Conservation (phyloP, 2,888 invertebrate genomes). For the Diadromus collaris region DNA sequence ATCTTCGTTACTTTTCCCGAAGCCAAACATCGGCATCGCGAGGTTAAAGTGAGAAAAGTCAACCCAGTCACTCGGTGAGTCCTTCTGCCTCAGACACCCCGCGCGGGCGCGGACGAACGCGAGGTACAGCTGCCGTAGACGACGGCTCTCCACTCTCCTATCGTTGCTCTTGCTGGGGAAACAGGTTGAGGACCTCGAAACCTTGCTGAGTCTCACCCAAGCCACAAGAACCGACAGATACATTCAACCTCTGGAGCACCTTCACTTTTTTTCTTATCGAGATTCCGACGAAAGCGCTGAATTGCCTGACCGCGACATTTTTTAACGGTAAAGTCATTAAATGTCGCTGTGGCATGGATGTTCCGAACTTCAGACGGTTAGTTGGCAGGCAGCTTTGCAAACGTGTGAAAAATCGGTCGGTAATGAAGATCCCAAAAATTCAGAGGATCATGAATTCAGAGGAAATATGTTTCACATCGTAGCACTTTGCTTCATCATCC, state of each 20-base stretch:
- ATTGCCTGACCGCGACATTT: background rate
- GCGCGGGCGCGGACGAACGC: slow-evolving; percentile 56
- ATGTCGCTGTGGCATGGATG: background rate
- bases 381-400: background rate
- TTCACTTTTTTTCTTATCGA: slow-evolving; percentile 12
- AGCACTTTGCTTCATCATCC: slow-evolving; percentile 30
- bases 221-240: slow-evolving; percentile 23
- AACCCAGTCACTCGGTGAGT: slow-evolving; percentile 78
- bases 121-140: slow-evolving; percentile 52
- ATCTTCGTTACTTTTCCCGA: slow-evolving; percentile 65
- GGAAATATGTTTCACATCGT: slow-evolving; percentile 20
- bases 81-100: slow-evolving; percentile 72
- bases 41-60: slow-evolving; percentile 80
- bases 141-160: slow-evolving; percentile 53
- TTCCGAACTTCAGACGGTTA: background rate
- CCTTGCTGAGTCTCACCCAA: slow-evolving; percentile 54
- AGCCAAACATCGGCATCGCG: slow-evolving; percentile 79
- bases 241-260: slow-evolving; percentile 29
- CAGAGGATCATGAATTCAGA: slow-evolving; percentile 24
- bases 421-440: background rate
- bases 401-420: background rate
- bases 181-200: slow-evolving; percentile 61
- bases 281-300: background rate
- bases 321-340: background rate
- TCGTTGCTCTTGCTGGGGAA: slow-evolving; percentile 49